Percentiles rank a stretch among this genome's conserved stretches.
Conservation (phyloP, 2,888 invertebrate genomes). For the Achlya flavicornis region DNA sequence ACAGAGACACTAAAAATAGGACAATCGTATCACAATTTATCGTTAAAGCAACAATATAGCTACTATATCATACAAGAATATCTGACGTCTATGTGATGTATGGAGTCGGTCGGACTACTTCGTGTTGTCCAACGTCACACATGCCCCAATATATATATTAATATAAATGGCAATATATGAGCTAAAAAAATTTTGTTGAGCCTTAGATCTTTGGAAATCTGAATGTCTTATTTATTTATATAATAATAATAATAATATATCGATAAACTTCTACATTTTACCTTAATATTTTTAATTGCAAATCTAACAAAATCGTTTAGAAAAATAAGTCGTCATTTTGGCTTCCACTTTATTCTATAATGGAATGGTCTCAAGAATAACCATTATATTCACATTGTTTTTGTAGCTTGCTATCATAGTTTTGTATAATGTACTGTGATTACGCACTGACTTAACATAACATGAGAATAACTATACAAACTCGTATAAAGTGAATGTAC, state of each 20-base stretch:
- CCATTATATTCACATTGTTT: slow-evolving; percentile 60
- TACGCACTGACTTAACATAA: slow-evolving; percentile 37
- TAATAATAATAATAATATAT: slow-evolving; percentile 64
- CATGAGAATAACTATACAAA: slow-evolving; percentile 39
- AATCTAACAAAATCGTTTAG: slow-evolving; percentile 81
- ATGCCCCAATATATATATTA: slow-evolving; percentile 33
- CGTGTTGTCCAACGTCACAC: slow-evolving; percentile 11
- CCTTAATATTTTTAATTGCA: slow-evolving; percentile 72
- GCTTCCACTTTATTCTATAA: slow-evolving; percentile 78
- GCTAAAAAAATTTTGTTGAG: slow-evolving; percentile 77
- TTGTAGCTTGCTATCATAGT: slow-evolving; percentile 54
- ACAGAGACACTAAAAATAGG: slow-evolving; percentile 41
- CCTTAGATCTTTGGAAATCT: slow-evolving; percentile 81
- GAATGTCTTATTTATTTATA: slow-evolving; percentile 66
- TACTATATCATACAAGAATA: slow-evolving; percentile 10
- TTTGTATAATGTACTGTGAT: slow-evolving; percentile 49
- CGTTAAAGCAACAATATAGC: slow-evolving; percentile 2
- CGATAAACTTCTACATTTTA: slow-evolving; percentile 78
- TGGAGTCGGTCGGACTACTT: neutral
- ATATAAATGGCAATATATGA: slow-evolving; percentile 54
- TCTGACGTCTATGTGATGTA: slow-evolving; percentile 9
- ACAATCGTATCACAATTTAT: slow-evolving; percentile 53
- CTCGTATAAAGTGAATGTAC: slow-evolving; percentile 36
- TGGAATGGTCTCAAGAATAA: slow-evolving; percentile 81
- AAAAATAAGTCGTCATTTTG: slow-evolving; percentile 83